These are phyloP conservation scores for Rhinichthys klamathensis DNA, from an alignment of 2,113 vertebrate genomes.

Conservation along the genomic window DNA sequence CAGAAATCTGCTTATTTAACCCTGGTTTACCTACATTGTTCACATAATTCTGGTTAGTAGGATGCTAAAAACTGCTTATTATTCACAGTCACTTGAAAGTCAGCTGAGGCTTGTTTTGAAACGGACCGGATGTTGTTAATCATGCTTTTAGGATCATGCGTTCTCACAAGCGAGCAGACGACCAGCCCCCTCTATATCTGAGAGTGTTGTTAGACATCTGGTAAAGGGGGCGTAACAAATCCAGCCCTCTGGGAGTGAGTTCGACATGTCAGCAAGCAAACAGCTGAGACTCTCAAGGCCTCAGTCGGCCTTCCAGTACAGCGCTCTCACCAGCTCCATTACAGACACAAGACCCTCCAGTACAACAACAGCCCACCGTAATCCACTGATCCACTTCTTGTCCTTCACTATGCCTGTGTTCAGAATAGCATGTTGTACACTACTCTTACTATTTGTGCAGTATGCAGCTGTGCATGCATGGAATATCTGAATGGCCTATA, in stretches of 20 bases:
- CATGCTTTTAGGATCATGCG: conserved; percentile 22
- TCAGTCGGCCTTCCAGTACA: neutral
- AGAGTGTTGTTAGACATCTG: conserved; percentile 48
- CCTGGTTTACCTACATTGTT: neutral
- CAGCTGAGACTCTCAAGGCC: conserved; percentile 54
- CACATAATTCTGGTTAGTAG: neutral
- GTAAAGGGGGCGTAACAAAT: conserved; percentile 38
- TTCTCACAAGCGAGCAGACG: conserved; percentile 13
- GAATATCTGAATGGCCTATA: neutral
- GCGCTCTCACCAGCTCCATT: conserved; percentile 34
- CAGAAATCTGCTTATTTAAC: neutral
- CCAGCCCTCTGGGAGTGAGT: conserved; percentile 43
- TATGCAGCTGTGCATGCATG: neutral
- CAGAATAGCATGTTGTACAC: neutral
- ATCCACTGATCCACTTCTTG: neutral
- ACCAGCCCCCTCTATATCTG: conserved; percentile 31
- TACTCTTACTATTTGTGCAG: neutral
- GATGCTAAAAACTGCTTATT: neutral
- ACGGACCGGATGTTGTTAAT: conserved; percentile 20
- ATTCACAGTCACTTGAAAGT: conserved; percentile 4
- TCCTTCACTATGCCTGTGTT: neutral
- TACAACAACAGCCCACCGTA: conserved; percentile 9
- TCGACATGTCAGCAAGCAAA: conserved; percentile 44
- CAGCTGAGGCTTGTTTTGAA: conserved; percentile 22
- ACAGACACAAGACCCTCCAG: neutral